phyloP scores from a whole-genome alignment of 2,888 invertebrate species.

The Nephrocerus scutellatus region DNA sequence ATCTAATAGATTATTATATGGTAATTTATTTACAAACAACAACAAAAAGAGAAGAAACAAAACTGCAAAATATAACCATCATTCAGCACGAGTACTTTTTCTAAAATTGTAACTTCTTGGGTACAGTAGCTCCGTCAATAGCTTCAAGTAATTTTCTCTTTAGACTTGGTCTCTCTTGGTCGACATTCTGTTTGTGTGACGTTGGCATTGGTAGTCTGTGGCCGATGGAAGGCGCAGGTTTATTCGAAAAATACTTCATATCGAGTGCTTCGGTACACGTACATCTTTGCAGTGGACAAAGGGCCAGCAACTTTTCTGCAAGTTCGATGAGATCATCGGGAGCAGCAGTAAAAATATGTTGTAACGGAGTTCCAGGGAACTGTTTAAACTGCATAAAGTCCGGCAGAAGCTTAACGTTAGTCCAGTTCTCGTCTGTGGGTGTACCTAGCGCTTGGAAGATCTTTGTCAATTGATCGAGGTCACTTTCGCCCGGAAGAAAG shows the following conservation, averaged over 20 bases:
- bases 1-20: background rate
- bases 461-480: conserved; percentile 90
- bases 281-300: conserved; percentile 77
- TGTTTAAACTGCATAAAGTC: conserved; percentile 91
- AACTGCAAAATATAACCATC: conserved; percentile 13
- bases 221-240: conserved; percentile 80
- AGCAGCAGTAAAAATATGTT: conserved; percentile 93
- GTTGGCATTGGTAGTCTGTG: conserved; percentile 61
- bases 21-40: background rate
- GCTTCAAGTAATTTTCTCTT: conserved; percentile 61
- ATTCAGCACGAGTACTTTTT: background rate
- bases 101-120: conserved; percentile 55
- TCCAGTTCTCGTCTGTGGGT: conserved; percentile 89
- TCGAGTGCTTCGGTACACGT: conserved; percentile 77
- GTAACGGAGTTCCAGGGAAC: conserved; percentile 74
- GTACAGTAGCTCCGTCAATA: conserved; percentile 54
- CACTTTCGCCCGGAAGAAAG: conserved; percentile 93
- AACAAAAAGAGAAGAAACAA: background rate
- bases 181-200: conserved; percentile 29
- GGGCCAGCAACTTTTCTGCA: conserved; percentile 65
- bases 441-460: conserved; percentile 95
- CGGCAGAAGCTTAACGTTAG: conserved; percentile 69
- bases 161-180: conserved; percentile 54
- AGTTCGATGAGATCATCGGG: conserved; percentile 82
- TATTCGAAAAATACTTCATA: conserved; percentile 86